Evolutionary conservation across 2,113 vertebrate genomes (phyloP).

Genomic region (Rhineura floridana): DNA sequence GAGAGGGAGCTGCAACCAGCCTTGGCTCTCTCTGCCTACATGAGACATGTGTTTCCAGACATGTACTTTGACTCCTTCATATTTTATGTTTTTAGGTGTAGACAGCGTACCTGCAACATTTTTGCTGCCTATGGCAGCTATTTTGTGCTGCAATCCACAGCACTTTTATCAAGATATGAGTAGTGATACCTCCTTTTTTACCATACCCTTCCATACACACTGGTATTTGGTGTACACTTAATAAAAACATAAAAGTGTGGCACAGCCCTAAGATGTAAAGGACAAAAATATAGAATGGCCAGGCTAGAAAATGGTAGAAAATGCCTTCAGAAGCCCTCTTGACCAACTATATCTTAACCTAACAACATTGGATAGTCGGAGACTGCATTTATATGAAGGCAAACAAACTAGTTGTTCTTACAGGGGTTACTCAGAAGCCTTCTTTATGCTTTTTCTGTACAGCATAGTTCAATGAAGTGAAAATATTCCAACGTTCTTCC

Average conservation of each 20-base stretch:
- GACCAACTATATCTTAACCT: too few species aligned
- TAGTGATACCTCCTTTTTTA: too few species aligned
- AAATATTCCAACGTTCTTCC: not conserved
- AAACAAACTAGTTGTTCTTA: not conserved
- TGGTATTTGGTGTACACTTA: not conserved
- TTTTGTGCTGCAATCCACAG: too few species aligned
- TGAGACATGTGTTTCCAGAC: not conserved
- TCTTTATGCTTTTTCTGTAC: not conserved
- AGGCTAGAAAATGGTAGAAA: not conserved
- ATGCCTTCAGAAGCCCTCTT: not conserved
- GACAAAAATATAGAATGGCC: not conserved
- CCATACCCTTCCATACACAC: too few species aligned
- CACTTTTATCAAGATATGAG: too few species aligned
- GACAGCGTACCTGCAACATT: not conserved
- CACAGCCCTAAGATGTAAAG: not conserved
- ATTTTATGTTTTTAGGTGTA: not conserved
- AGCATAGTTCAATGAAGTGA: not conserved
- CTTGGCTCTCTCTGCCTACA: not conserved
- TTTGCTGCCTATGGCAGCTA: too few species aligned
- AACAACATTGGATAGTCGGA: too few species aligned
- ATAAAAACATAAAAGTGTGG: not conserved
- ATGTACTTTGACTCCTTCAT: not conserved
- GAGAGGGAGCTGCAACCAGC: not conserved
- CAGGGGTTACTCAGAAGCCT: not conserved
- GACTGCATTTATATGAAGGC: not conserved